These are phyloP conservation scores for Alosa sapidissima DNA, from an alignment of 2,797 vertebrate genomes.

Conservation along the genomic window DNA sequence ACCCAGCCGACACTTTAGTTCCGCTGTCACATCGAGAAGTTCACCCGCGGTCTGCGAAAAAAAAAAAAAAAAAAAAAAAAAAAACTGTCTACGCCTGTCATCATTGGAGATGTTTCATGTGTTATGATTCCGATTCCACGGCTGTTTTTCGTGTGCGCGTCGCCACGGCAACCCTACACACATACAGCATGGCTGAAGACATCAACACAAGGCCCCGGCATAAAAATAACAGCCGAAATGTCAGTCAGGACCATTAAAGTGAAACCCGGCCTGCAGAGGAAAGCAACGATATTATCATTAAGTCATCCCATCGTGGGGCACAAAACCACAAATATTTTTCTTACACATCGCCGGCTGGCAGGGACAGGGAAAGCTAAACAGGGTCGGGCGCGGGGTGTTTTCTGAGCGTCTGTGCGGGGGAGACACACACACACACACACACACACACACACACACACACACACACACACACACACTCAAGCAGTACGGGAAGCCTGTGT, in stretches of 20 bases:
- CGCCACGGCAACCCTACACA: background rate
- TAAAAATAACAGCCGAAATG: slow-evolving; percentile 53
- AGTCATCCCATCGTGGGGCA: slow-evolving; percentile 66
- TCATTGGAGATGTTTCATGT: background rate
- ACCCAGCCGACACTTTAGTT: background rate
- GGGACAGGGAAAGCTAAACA: slow-evolving; percentile 65
- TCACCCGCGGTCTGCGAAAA: background rate
- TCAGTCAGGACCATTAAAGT: slow-evolving; percentile 73
- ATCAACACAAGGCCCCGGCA: slow-evolving; percentile 7
- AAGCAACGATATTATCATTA: slow-evolving; percentile 74
- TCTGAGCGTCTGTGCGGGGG: slow-evolving; percentile 49
- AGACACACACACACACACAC: slow-evolving; percentile 10
- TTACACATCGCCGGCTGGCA: slow-evolving; percentile 53
- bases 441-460: slow-evolving; percentile 21
- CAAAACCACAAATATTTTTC: slow-evolving; percentile 77
- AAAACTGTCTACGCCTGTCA: background rate
- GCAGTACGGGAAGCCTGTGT: slow-evolving; percentile 40
- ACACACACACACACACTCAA: slow-evolving; percentile 28
- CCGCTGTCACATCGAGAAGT: slow-evolving; percentile 1
- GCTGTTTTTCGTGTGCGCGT: slow-evolving; percentile 3
- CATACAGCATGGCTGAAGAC: slow-evolving; percentile 1
- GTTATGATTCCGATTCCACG: background rate
- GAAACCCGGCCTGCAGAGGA: slow-evolving; percentile 69
- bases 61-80: slow-evolving; percentile 17
- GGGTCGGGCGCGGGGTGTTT: slow-evolving; percentile 64